A percentile compares a stretch with the other conserved stretches of the same genome.
Evolutionary conservation across 2,888 invertebrate species (phyloP).

Genomic region (Athalia circularis): DNA sequence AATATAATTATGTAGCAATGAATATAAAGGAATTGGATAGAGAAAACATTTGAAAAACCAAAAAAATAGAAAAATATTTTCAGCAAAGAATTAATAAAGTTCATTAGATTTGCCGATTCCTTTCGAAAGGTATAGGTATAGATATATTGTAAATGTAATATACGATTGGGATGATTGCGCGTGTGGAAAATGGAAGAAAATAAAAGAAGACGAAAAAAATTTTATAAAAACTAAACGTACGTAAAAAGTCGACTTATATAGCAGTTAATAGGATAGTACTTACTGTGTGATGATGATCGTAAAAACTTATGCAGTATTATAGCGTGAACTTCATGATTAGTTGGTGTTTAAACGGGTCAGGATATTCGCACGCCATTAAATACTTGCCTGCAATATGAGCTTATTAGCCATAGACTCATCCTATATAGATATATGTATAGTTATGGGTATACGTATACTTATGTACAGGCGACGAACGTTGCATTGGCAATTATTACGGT

Average conservation of each 20-base stretch:
- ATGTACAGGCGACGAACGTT: too few relatives aligned
- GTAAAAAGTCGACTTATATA: too few relatives aligned
- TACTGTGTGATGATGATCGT: too few relatives aligned
- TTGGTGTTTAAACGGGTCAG: neutral
- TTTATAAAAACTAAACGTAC: neutral
- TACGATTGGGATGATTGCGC: too few relatives aligned
- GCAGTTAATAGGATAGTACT: too few relatives aligned
- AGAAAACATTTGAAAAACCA: neutral
- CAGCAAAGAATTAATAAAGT: neutral
- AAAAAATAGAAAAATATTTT: neutral
- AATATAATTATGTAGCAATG: neutral
- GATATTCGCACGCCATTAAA: conserved; percentile 1
- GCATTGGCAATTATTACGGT: conserved; percentile 20
- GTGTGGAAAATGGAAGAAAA: neutral
- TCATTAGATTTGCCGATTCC: too few relatives aligned
- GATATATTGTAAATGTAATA: too few relatives aligned
- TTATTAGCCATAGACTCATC: neutral
- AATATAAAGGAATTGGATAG: neutral
- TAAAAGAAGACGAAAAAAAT: neutral
- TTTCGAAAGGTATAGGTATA: too few relatives aligned
- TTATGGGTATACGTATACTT: neutral
- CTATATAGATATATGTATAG: neutral
- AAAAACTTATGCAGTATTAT: neutral
- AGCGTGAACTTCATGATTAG: neutral
- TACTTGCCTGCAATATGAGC: neutral